Conservation (phyloP, 2,797 vertebrate genomes). For the Natrix natrix region DNA sequence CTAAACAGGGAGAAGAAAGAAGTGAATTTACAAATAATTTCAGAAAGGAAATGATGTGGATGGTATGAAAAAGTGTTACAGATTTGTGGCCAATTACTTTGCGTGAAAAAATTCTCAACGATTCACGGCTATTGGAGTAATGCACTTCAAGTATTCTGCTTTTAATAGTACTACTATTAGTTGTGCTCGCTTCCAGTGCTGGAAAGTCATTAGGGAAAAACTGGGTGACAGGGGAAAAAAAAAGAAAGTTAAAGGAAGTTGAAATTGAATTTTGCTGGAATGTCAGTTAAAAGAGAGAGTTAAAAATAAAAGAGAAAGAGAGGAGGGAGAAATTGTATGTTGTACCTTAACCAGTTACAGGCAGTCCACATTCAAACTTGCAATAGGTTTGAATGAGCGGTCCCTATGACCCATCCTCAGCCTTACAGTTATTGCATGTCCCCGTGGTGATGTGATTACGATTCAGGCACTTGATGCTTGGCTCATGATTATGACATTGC, state of each 20-base stretch:
- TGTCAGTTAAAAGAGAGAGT: background rate
- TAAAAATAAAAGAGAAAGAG: background rate
- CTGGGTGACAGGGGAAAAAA: background rate
- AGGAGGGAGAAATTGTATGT: background rate
- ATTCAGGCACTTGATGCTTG: background rate
- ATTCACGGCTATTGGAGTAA: background rate
- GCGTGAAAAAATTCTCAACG: background rate
- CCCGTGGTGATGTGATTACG: background rate
- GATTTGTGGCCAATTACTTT: background rate
- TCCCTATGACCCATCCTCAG: background rate
- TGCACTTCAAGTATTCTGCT: background rate
- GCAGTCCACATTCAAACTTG: background rate
- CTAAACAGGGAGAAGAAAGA: background rate
- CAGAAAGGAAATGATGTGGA: background rate
- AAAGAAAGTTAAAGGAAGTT: background rate
- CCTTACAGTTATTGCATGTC: background rate
- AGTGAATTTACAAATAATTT: background rate
- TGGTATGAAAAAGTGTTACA: background rate
- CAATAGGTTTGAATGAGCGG: background rate
- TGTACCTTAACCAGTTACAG: background rate
- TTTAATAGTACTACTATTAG: constrained; percentile 29
- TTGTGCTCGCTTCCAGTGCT: constrained; percentile 10
- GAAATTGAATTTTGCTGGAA: background rate
- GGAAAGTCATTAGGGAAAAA: constrained; percentile 8
- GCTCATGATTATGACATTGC: background rate